Evolutionary conservation across 2,113 vertebrate genomes (phyloP), one percentile per base, ranked within the genome.

Genomic region (Hypocryptadius cinnamomeus): DNA sequence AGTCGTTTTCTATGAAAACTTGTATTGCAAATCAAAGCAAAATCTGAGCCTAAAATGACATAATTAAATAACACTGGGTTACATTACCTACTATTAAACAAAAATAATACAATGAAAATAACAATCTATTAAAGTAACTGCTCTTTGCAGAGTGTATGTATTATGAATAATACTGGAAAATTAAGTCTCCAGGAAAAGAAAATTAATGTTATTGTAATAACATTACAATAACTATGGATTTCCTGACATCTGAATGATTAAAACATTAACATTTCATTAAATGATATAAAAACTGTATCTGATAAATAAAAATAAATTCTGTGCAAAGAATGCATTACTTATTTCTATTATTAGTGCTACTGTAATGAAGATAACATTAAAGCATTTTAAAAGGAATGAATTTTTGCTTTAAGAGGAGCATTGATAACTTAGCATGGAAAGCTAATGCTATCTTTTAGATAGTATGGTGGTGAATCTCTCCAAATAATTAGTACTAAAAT

Each of bases 51-150:
- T 77, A 89, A 95, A 94, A 88, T 93, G 85, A 90, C 91, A 96
- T 92, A 93, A 94, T 95, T 96, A 95, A 96, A 94, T 89, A 94
- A 92, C 87, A 83, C 51, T 85, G 71, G 72, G 79, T 85, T 93
- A 80, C 90, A 90, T 92, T 91, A 93, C 87, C 89, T 92, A 77
- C 89, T 83, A 95, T 96, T 96, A 96, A 96, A 93, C 87, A 95
- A 96, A 96, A 94, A 95, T 93, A 96, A 95, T 91, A 92, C 59
- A 92, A 89, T 85, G 84, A 93, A 94, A 95, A 95, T 94, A 96
- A 93, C 89, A 90, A 91, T 95, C 87, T 94, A 85, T 92, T 93
- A 89, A 89, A 93, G 74, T 87, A 94, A 83, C 89, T 94, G 63
- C 66, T 91, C 81, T 93, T 93, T 93, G 63, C 66, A 50, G 66